A percentile compares a stretch with the other conserved stretches of the same genome.
Evolutionary conservation across 2,113 vertebrate species (phyloP).

Genomic region (Aspiorhynchus laticeps): DNA sequence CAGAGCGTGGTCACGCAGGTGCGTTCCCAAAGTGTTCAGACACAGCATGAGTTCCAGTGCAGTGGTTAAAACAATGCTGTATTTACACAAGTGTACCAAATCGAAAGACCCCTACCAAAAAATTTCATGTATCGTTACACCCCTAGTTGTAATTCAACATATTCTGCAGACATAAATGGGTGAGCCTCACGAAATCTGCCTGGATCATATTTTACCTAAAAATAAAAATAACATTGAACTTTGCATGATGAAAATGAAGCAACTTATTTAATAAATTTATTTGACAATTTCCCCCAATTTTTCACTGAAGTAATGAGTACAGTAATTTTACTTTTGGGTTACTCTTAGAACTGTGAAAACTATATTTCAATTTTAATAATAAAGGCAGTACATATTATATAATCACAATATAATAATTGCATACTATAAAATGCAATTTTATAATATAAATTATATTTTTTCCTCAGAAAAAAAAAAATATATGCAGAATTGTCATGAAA

Average conservation of each 20-base stretch:
- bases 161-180: not conserved
- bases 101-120: no score
- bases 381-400: not conserved
- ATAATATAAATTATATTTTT: not conserved
- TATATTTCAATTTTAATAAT: not conserved
- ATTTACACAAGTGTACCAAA: no score
- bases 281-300: not conserved
- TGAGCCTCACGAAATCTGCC: constrained; percentile 18
- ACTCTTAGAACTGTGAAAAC: not conserved
- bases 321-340: not conserved
- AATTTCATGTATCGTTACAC: no score
- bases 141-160: not conserved
- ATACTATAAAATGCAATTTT: not conserved
- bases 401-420: not conserved
- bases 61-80: no score
- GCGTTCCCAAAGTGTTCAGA: no score
- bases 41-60: no score
- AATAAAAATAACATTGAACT: constrained; percentile 20
- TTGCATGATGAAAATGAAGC: not conserved
- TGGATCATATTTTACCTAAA: not conserved
- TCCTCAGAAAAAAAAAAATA: not conserved
- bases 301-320: not conserved
- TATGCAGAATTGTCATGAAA: not conserved
- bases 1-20: no score
- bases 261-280: not conserved